Evolutionary conservation across 2,113 vertebrate species (phyloP), one percentile per base, ranked within the genome.

Genomic region (Forbesichthys papilliferus): DNA sequence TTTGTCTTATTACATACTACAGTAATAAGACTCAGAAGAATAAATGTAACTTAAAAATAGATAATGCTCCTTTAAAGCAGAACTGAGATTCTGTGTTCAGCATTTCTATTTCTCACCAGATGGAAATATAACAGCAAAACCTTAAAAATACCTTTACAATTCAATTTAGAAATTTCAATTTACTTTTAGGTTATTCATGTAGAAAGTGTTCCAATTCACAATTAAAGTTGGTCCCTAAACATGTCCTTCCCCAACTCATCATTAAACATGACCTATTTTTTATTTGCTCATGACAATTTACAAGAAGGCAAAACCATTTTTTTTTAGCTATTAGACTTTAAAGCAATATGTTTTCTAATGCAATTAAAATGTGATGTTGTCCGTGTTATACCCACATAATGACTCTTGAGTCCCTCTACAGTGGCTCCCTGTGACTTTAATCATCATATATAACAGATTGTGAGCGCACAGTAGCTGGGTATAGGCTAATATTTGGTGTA

Each of bases 81-180:
- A 87, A 87, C 77, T 84, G 77, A 89, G 78, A 84, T 75, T 83
- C 61, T 16, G 68, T 11, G 34, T 74, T 87, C 75, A 86, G 82
- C 83, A 83, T 66, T 69, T 82, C 75, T 75, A 69, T 14, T 46
- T 46, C 74, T 64, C 27, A 34, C 55, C 52, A 61, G 58, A 16
- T 57, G 11, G 51, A 13, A 56, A 72, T 34, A 13, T 57, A 54
- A 57, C 11, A 10, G 27, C 54, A 11, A 61, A 16, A 81, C 58
- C 11, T 1, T 10, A 33, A 66, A 59, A 56, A 0, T 73, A 48
- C 61, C 11, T 4, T 18, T 7, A 42, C 3, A 1, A 27, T 54
- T 71, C 62, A 63, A 57, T 75, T 70, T 11, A 33, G 11, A 27
- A 27, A 3, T 9, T 57, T 8, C 52, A 14, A 64, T 42, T 42